These are phyloP conservation scores for Melieria picta DNA, from an alignment of 2,888 invertebrate genomes.

Conservation along the genomic window DNA sequence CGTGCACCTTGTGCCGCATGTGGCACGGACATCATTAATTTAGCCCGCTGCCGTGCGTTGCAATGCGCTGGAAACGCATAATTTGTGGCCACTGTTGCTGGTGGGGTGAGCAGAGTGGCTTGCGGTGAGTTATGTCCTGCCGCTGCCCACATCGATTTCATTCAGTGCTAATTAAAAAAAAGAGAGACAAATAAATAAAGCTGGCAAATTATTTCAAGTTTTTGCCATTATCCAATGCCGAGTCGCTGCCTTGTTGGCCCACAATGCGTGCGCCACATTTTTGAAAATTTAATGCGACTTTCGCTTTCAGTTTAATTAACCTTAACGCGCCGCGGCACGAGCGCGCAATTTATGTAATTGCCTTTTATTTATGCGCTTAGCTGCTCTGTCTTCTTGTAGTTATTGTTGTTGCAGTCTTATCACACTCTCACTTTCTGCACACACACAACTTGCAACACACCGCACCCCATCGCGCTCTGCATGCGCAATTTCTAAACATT, in stretches of 20 bases:
- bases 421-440: background rate
- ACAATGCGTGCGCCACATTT: background rate
- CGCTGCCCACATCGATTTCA: background rate
- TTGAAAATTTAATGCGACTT: constrained; percentile 27
- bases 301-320: constrained; percentile 34
- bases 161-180: background rate
- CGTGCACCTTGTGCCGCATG: constrained; percentile 18
- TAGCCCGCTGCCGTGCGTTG: background rate
- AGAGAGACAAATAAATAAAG: background rate
- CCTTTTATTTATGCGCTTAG: background rate
- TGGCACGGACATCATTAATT: constrained; percentile 30
- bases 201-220: background rate
- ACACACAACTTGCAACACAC: background rate
- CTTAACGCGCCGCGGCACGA: constrained; percentile 13
- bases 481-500: constrained; percentile 10
- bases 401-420: background rate
- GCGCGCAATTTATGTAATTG: constrained; percentile 30
- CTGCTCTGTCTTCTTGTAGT: no score
- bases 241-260: no score
- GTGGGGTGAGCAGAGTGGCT: background rate
- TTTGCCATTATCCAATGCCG: no score
- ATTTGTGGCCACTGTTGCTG: constrained; percentile 5
- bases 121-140: background rate
- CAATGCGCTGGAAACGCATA: background rate
- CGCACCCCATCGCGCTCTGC: background rate